These are phyloP conservation scores for Palythoa grandis DNA, from an alignment of 92 coral and sea anemone genomes.

Conservation along the genomic window DNA sequence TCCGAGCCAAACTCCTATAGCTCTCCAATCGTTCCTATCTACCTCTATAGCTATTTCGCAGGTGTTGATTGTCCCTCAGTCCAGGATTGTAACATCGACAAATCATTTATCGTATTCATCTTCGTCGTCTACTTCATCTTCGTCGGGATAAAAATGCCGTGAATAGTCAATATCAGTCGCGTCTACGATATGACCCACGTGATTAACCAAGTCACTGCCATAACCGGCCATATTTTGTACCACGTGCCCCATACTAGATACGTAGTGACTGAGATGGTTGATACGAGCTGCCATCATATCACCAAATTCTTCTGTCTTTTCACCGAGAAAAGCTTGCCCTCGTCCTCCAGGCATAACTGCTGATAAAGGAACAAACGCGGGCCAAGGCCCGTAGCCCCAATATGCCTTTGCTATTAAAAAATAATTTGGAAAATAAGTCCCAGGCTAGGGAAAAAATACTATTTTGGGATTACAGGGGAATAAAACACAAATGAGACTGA, in stretches of 20 bases:
- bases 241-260: constrained; percentile 65
- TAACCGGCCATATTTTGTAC: constrained; percentile 58
- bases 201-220: constrained; percentile 61
- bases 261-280: constrained; percentile 55
- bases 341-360: constrained; percentile 70
- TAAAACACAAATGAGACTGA: too few relatives aligned
- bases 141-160: neutral
- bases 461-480: neutral
- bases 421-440: neutral
- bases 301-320: constrained; percentile 69
- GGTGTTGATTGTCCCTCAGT: too few relatives aligned
- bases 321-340: constrained; percentile 72
- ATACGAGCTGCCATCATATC: constrained; percentile 77
- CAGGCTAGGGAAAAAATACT: neutral
- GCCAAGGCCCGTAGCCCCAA: constrained; percentile 21
- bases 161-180: constrained; percentile 58
- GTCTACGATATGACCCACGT: constrained; percentile 75
- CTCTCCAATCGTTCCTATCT: too few relatives aligned
- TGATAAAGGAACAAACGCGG: constrained; percentile 60
- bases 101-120: constrained; percentile 34
- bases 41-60: too few relatives aligned
- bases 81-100: too few relatives aligned
- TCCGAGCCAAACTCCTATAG: too few relatives aligned
- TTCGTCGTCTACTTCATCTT: constrained; percentile 42
- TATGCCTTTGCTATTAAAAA: constrained; percentile 20